Percentiles rank a stretch among this genome's conserved stretches.
Conservation (phyloP, 1,140 invertebrate species). For the Schmidtea mediterranea region DNA sequence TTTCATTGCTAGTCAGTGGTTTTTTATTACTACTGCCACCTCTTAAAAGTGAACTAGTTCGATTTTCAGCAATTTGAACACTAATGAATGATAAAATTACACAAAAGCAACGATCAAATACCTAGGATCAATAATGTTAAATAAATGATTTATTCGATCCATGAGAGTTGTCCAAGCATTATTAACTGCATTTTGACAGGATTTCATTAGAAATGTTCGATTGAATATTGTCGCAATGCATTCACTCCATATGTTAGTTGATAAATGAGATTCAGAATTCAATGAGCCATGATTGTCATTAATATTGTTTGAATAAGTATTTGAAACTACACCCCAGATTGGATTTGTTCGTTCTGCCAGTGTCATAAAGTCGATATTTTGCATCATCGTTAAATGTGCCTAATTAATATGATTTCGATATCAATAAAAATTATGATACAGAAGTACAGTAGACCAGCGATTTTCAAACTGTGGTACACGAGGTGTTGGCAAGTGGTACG, state of each 20-base stretch:
- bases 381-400: too few species aligned
- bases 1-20: constrained; percentile 1
- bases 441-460: too few species aligned
- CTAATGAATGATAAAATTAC: background rate
- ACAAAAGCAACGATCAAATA: constrained; percentile 11
- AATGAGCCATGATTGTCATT: too few species aligned
- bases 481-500: too few species aligned
- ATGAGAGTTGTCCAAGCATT: constrained; percentile 86
- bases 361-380: too few species aligned
- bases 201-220: constrained; percentile 35
- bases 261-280: too few species aligned
- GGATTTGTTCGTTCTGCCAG: too few species aligned
- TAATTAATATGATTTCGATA: too few species aligned
- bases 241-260: background rate
- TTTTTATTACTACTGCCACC: background rate
- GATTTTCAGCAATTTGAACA: background rate
- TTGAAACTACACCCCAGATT: too few species aligned
- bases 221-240: constrained; percentile 14
- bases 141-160: constrained; percentile 57
- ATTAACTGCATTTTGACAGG: constrained; percentile 49
- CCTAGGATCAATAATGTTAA: constrained; percentile 73
- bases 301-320: too few species aligned
- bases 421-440: too few species aligned
- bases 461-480: too few species aligned
- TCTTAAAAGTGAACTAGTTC: background rate